Evolutionary conservation across 2,888 invertebrate species (phyloP), one percentile per base, ranked within the genome.

Genomic region (Synanthedon formicaeformis): DNA sequence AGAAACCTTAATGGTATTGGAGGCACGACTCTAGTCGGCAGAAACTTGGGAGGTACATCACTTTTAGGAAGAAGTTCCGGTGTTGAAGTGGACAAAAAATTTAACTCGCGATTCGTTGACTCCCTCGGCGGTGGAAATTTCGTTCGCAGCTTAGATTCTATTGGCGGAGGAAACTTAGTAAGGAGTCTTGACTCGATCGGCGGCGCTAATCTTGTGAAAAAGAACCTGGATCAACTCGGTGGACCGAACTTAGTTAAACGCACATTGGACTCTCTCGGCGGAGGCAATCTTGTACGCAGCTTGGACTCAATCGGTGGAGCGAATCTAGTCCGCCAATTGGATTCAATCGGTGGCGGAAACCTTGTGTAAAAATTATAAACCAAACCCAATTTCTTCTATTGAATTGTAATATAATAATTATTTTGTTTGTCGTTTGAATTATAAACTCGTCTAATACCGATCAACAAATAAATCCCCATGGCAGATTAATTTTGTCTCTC

Each of bases 241-340:
- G 87, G 86, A 13, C 80, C 80, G 0, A 82, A 87, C 62, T 68
- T 85, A 4, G 71, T 84, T 0, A 81, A 81, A 55, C 77, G 86
- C 54, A 78, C 75, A 56, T 60, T 88, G 51, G 84, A 87, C 57
- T 77, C 82, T 0, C 56, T 86, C 56, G 87, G 87, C 1, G 88
- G 87, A 2, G 80, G 79, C 11, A 85, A 84, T 59, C 67, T 87
- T n/a, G 79, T 84, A 3, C 70, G 84, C 10, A 81, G 78, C 58
- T 63, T 89, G 51, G 88, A 89, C 60, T 78, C 85, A 2, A 70
- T 89, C 4, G 89, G 89, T 3, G 89, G 89, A 1, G 85, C 84
- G 14, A 88, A 89, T 67, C 75, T 89, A 16, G 78, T 87, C 6
- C 75, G 88, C 51, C 67, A 81, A 57, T 62, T 82, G 23, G 77